Conservation (phyloP, 2,888 invertebrate species). For the Labia minor region DNA sequence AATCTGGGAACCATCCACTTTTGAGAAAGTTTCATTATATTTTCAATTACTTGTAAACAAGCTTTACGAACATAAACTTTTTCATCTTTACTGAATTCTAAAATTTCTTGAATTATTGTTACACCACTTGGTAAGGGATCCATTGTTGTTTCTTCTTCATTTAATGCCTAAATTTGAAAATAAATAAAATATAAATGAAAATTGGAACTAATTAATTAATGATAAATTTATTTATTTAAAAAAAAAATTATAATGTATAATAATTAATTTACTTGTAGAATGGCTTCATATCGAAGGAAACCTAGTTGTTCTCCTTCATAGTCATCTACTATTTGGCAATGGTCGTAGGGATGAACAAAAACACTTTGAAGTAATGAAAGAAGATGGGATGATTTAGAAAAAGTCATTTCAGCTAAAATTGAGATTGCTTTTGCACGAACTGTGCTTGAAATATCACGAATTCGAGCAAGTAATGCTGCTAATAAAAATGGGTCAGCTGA, state of each 20-base stretch:
- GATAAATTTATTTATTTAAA: no score
- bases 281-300: background rate
- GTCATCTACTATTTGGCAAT: background rate
- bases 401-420: conserved; percentile 42
- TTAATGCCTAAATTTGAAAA: background rate
- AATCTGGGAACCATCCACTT: conserved; percentile 26
- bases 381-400: background rate
- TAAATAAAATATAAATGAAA: no score
- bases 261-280: background rate
- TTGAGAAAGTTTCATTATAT: conserved; percentile 30
- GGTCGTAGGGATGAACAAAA: background rate
- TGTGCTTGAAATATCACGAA: conserved; percentile 45
- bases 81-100: conserved; percentile 39
- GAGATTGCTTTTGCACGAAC: conserved; percentile 52
- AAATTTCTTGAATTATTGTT: conserved; percentile 35
- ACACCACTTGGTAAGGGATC: conserved; percentile 33
- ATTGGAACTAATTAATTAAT: no score
- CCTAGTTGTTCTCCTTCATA: background rate
- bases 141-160: conserved; percentile 23
- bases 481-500: conserved; percentile 34
- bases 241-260: no score
- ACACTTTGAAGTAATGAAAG: background rate
- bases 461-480: conserved; percentile 43
- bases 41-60: conserved; percentile 38
- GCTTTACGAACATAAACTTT: conserved; percentile 45